phyloP scores from a whole-genome alignment of 2,888 invertebrate species.

The Callosobruchus maculatus region DNA sequence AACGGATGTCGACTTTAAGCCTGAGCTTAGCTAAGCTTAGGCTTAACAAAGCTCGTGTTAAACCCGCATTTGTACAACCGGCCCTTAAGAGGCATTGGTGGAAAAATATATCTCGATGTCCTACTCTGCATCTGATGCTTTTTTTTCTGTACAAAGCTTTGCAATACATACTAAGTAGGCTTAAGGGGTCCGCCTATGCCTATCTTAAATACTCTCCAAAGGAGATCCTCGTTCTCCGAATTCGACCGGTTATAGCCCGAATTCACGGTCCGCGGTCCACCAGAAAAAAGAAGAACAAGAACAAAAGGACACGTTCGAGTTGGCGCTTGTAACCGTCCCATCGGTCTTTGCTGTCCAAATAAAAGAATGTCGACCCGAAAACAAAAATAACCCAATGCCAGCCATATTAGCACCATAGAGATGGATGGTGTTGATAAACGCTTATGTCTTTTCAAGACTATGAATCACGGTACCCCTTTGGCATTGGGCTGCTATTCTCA shows the following conservation, averaged over 20 bases:
- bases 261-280: not conserved
- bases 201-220: not conserved
- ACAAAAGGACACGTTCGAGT: not conserved
- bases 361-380: not conserved
- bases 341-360: not conserved
- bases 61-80: no score
- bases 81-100: no score
- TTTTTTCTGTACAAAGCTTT: not conserved
- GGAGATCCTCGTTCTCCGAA: not conserved
- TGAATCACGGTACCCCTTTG: no score
- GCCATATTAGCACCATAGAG: not conserved
- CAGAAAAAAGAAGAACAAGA: not conserved
- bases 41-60: no score
- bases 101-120: no score
- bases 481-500: no score
- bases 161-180: not conserved
- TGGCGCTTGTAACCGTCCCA: not conserved
- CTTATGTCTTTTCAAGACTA: not conserved
- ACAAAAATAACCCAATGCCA: not conserved
- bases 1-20: no score
- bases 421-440: not conserved
- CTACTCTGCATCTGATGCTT: no score
- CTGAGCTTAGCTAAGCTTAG: no score
- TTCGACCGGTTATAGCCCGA: not conserved
- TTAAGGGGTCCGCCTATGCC: not conserved